phyloP scores from a whole-genome alignment of 2,888 invertebrate genomes.

The Cremastinae sp. region DNA sequence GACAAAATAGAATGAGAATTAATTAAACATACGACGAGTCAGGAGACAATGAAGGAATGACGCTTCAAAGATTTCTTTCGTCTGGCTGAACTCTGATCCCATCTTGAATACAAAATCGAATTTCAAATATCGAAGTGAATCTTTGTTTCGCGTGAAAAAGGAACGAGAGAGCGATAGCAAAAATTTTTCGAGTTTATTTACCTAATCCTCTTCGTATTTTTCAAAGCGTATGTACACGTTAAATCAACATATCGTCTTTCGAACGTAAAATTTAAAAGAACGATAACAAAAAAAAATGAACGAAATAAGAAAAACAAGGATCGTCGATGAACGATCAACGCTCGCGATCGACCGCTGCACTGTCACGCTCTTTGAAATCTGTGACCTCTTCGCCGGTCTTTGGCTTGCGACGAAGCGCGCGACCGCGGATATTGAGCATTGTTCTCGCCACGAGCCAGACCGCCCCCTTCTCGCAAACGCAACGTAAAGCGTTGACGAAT shows the following conservation, averaged over 20 bases:
- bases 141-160: not conserved
- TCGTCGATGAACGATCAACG: slow-evolving; percentile 11
- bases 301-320: no score
- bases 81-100: slow-evolving; percentile 30
- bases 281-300: slow-evolving; percentile 2
- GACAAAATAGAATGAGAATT: slow-evolving; percentile 3
- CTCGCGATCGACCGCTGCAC: slow-evolving; percentile 23
- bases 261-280: slow-evolving; percentile 26
- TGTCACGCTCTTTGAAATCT: slow-evolving; percentile 58
- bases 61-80: not conserved
- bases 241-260: not conserved
- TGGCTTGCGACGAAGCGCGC: slow-evolving; percentile 82
- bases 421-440: slow-evolving; percentile 85
- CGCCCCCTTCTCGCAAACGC: slow-evolving; percentile 82
- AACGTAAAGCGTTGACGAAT: slow-evolving; percentile 81
- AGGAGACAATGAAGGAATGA: slow-evolving; percentile 11
- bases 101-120: not conserved
- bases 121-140: not conserved
- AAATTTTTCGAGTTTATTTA: slow-evolving; percentile 1
- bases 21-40: slow-evolving; percentile 37
- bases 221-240: not conserved
- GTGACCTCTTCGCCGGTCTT: slow-evolving; percentile 54
- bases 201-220: not conserved
- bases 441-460: slow-evolving; percentile 85
- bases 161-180: not conserved